A percentile compares a stretch with the other conserved stretches of the same genome.
phyloP scores from a whole-genome alignment of 2,797 vertebrate genomes.

The Pyrrhura leucotis region DNA sequence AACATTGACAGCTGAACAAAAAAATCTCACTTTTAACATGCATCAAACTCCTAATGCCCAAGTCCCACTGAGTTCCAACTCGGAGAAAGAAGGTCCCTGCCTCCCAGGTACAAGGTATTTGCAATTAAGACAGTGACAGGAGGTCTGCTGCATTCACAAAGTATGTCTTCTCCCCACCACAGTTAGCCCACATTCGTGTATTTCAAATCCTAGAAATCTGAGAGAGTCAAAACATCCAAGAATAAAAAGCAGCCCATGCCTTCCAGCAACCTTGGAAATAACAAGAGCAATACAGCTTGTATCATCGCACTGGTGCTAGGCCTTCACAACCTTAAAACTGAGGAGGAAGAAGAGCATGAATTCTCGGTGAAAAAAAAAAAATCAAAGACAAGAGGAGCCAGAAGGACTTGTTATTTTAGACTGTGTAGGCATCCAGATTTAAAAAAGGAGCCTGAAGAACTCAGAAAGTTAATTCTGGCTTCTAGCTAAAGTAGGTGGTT shows the following conservation, averaged over 20 bases:
- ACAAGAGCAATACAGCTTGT: neutral
- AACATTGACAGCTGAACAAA: neutral
- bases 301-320: neutral
- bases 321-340: neutral
- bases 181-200: neutral
- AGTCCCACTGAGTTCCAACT: neutral
- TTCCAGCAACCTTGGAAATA: neutral
- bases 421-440: neutral
- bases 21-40: neutral
- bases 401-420: neutral
- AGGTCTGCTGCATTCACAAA: neutral
- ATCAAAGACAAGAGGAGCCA: neutral
- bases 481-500: neutral
- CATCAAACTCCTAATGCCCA: fast-evolving
- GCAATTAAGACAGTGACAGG: neutral
- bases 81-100: neutral
- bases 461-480: neutral
- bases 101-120: neutral
- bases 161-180: fast-evolving
- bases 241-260: neutral
- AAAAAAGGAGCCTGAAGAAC: neutral
- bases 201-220: neutral
- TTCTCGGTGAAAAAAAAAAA: neutral
- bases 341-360: neutral
- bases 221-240: neutral